Conservation (phyloP, 2,113 vertebrate species). For the Phrynocephalus versicolor region DNA sequence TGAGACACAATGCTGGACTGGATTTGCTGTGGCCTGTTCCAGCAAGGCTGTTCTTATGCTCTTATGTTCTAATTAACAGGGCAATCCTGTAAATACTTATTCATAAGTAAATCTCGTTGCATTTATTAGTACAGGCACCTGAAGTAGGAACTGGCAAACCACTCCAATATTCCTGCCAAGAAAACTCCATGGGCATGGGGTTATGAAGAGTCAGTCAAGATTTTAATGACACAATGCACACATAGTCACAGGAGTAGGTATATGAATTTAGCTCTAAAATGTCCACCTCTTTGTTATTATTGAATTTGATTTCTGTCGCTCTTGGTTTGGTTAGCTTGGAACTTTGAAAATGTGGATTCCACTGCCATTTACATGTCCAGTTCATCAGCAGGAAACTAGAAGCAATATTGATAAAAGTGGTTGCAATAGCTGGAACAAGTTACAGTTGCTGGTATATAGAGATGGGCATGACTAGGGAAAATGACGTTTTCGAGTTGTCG, state of each 20-base stretch:
- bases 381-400: neutral
- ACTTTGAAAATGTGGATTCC: neutral
- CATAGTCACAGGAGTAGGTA: neutral
- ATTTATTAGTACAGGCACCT: too few species aligned
- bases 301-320: neutral
- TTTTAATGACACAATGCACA: too few species aligned
- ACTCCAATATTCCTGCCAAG: too few species aligned
- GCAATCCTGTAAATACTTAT: neutral
- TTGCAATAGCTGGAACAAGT: neutral
- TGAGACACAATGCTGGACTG: too few species aligned
- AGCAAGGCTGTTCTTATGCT: too few species aligned
- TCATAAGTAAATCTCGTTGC: neutral
- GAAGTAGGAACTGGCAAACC: too few species aligned
- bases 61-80: neutral
- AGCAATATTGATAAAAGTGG: neutral
- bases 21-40: too few species aligned
- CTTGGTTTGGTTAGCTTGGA: neutral
- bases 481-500: too few species aligned
- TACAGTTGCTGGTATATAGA: neutral
- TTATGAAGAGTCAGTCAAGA: too few species aligned
- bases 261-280: neutral
- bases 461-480: too few species aligned
- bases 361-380: neutral
- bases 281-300: neutral
- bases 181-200: too few species aligned